phyloP scores from a whole-genome alignment of 2,888 invertebrate genomes.

The Onthophagus sagittarius region DNA sequence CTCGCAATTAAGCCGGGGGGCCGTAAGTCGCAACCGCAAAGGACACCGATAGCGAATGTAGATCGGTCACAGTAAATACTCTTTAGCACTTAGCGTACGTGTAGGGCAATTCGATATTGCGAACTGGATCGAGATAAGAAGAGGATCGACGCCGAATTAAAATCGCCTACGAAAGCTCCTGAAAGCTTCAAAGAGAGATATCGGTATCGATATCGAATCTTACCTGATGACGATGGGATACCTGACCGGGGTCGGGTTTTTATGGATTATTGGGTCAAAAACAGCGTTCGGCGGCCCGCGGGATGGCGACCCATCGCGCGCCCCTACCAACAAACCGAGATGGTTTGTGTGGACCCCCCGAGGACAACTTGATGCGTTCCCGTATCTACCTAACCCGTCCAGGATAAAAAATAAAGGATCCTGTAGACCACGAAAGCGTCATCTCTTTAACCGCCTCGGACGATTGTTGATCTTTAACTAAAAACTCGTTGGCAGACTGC shows the following conservation, averaged over 20 bases:
- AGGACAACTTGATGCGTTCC: conserved; percentile 24
- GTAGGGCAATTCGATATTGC: conserved; percentile 18
- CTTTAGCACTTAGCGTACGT: conserved; percentile 18
- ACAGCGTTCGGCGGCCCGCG: conserved; percentile 30
- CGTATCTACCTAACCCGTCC: conserved; percentile 15
- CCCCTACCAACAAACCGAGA: conserved; percentile 1
- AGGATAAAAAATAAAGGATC: conserved; percentile 11
- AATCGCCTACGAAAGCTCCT: neutral
- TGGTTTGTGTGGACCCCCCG: conserved; percentile 27
- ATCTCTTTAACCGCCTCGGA: conserved; percentile 6
- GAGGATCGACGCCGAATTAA: conserved; percentile 4
- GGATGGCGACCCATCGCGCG: conserved; percentile 19
- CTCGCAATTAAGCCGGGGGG: neutral
- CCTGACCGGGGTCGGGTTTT: conserved; percentile 30
- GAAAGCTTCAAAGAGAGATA: neutral
- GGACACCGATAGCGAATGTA: conserved; percentile 1
- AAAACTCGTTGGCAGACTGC: conserved; percentile 14
- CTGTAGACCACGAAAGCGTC: conserved; percentile 7
- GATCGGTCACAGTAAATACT: conserved; percentile 13
- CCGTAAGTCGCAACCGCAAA: neutral
- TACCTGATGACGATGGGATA: conserved; percentile 19
- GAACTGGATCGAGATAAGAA: conserved; percentile 17
- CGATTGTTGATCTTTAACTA: conserved; percentile 20
- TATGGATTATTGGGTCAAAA: conserved; percentile 41
- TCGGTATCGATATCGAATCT: conserved; percentile 15